Base-by-base conservation (phyloP, 2,888 invertebrate species). In the Strigamia maritima region DNA sequence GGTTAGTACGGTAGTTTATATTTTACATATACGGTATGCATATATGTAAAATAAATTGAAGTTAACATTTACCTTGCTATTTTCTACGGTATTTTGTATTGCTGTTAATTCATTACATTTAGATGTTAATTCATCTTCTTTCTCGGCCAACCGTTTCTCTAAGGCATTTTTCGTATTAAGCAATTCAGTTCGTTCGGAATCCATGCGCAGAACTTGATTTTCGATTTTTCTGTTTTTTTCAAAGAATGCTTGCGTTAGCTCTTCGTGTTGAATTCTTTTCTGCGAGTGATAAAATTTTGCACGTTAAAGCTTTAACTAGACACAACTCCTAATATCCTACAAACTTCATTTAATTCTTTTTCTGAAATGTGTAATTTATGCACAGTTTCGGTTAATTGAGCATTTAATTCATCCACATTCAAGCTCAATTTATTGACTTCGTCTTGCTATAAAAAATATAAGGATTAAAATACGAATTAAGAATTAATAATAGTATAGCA, bases 111-210 rank as follows among this genome's bases (percentile, higher is more conserved):
- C 40, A 40, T 16, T 10, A 40, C 12, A 40, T 16, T 40, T 40
- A 40, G 6, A 40, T 40, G 2, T 49, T 79, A 54, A 10, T 14
- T 28, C 49, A n/a, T 77, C 28, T 1, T 54, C 2, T 14, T 10
- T 26, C 12, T 77, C 77, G 2, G 24, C 35, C 14, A 54, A 38
- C 31, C 14, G n/a, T 16, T 77, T 77, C 26, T 77, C 77, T 22
- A 77, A 54, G 16, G 24, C 77, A 54, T 77, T 77, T 38, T 38
- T 77, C 4, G 40, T 49, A 54, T 77, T 77, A 14, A 38, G 10
- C n/a, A 77, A 49, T 38, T 54, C 38, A 24, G 19, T 26, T 54
- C 28, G 22, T 16, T 77, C 77, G 12, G 77, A n/a, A 16, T 77
- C 49, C 54, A 77, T 60, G 19, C 60, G 60, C 60, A 19, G 2